Percentiles rank a stretch among this genome's conserved stretches.
Conservation (phyloP, 2,888 invertebrate species). For the Drosophila ezoana region DNA sequence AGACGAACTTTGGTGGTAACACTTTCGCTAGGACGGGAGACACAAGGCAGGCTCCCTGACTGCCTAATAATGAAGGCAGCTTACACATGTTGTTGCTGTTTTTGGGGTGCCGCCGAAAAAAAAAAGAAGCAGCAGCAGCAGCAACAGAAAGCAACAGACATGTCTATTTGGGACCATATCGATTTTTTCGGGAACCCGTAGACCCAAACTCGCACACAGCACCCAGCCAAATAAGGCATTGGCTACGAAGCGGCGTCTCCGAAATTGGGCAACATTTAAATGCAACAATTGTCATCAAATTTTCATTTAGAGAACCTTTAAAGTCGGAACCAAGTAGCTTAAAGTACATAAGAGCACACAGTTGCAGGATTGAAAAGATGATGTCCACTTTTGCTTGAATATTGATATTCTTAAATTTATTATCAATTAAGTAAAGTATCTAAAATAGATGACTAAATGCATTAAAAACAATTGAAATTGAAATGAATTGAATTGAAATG, state of each 20-base stretch:
- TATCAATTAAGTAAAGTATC: not conserved
- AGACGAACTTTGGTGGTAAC: constrained; percentile 45
- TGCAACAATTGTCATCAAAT: constrained; percentile 79
- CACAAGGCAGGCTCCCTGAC: not conserved
- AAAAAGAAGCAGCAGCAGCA: constrained; percentile 13
- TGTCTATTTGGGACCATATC: constrained; percentile 72
- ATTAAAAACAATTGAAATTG: not conserved
- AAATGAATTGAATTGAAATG: not conserved
- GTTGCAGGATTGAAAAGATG: not conserved
- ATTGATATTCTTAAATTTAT: not conserved
- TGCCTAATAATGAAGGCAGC: constrained; percentile 74
- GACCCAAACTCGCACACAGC: constrained; percentile 1
- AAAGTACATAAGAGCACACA: not conserved
- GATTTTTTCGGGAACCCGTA: constrained; percentile 67
- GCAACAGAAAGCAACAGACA: constrained; percentile 57
- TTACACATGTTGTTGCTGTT: constrained; percentile 72
- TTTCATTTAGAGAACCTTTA: constrained; percentile 42
- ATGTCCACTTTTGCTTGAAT: not conserved
- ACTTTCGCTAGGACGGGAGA: constrained; percentile 34
- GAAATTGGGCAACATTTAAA: constrained; percentile 75
- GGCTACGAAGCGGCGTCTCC: constrained; percentile 27
- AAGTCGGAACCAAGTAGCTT: constrained; percentile 6
- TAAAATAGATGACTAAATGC: not conserved
- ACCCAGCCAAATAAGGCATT: constrained; percentile 17
- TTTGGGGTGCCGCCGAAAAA: constrained; percentile 47